These are phyloP conservation scores for Neodiprion fabricii DNA, from an alignment of 1,140 invertebrate species.

Conservation along the genomic window DNA sequence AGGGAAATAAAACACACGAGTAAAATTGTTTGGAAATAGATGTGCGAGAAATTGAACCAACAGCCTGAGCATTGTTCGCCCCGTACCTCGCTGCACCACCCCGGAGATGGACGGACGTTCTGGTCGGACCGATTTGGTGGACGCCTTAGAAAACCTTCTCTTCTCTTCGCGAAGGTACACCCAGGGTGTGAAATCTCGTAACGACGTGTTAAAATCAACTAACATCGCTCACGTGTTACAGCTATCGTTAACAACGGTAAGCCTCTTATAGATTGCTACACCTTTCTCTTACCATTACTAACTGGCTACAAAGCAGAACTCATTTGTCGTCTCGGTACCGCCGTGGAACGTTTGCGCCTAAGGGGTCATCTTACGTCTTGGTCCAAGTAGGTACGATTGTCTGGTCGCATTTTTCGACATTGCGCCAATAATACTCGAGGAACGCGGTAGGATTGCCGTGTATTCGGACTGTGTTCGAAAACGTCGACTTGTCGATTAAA, in stretches of 20 bases:
- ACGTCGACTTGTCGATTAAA: no score
- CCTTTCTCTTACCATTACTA: not conserved
- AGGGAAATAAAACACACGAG: not conserved
- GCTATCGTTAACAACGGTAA: slow-evolving; percentile 10
- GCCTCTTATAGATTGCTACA: not conserved
- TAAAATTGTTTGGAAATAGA: not conserved
- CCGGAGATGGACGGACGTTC: no score
- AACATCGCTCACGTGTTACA: slow-evolving; percentile 26
- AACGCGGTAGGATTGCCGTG: no score
- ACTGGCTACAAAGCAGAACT: not conserved
- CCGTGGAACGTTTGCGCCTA: no score
- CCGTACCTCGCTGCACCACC: no score
- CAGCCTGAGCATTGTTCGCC: not conserved
- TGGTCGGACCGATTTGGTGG: not conserved
- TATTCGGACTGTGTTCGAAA: no score
- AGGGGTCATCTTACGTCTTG: no score
- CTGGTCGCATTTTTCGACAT: no score
- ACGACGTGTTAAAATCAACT: slow-evolving; percentile 47
- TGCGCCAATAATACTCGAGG: no score
- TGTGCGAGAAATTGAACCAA: not conserved
- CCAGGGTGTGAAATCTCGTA: slow-evolving; percentile 48
- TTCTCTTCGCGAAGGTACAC: not conserved
- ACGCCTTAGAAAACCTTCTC: not conserved
- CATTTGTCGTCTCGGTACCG: not conserved
- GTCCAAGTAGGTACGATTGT: no score